Evolutionary conservation across 2,888 invertebrate species (phyloP).

Genomic region (Colostygia pectinataria): DNA sequence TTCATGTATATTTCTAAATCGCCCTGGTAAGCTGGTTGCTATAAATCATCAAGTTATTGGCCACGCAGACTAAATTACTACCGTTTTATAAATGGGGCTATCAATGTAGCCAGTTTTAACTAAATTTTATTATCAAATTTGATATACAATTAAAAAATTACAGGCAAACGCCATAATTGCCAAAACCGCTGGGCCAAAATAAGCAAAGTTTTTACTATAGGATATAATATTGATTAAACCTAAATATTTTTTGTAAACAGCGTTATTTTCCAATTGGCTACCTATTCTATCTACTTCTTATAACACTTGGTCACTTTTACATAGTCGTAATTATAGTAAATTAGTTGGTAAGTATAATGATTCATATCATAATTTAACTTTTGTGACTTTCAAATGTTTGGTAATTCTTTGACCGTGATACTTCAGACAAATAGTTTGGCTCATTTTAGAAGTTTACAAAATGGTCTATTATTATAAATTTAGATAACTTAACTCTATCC

Average conservation of each 20-base stretch:
- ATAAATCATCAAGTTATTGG: conserved; percentile 23
- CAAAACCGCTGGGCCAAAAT: too few species aligned
- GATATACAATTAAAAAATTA: too few species aligned
- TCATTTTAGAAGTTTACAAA: conserved; percentile 11
- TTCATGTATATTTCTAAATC: conserved; percentile 20
- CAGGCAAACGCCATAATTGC: too few species aligned
- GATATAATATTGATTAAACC: too few species aligned
- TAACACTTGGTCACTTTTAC: too few species aligned
- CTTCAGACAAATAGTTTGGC: not conserved
- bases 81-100: conserved; percentile 15
- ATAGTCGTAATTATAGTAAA: too few species aligned
- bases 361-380: too few species aligned
- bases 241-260: too few species aligned
- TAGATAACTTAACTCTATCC: not conserved
- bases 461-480: not conserved
- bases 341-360: too few species aligned
- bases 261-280: too few species aligned
- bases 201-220: too few species aligned
- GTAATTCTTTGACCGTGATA: not conserved
- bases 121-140: conserved; percentile 13
- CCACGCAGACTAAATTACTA: conserved; percentile 18
- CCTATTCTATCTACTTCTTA: too few species aligned
- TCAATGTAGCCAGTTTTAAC: conserved; percentile 6
- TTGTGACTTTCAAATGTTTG: conserved; percentile 10
- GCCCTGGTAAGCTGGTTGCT: conserved; percentile 13